Evolutionary conservation across 2,888 invertebrate species (phyloP).

Genomic region (Gari tellinella): DNA sequence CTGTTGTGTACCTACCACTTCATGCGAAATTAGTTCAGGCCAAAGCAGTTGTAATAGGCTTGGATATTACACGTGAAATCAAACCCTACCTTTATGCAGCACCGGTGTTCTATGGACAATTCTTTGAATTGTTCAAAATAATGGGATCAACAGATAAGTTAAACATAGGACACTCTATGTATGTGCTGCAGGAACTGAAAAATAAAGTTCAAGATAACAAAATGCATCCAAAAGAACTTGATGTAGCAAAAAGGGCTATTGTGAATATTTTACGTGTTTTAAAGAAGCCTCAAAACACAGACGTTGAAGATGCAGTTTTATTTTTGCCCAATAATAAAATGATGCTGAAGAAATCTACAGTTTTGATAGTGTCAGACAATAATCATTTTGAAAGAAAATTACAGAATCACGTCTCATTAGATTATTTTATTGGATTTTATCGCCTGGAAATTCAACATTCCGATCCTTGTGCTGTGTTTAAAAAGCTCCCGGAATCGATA

Average conservation of each 20-base stretch:
- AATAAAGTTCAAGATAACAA: conserved; percentile 8
- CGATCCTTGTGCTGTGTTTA: conserved; percentile 15
- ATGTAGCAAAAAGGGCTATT: conserved; percentile 11
- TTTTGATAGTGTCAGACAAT: conserved; percentile 29
- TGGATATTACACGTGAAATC: conserved; percentile 11
- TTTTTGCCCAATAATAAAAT: conserved; percentile 7
- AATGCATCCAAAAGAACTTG: conserved; percentile 15
- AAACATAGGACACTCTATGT: conserved; percentile 22
- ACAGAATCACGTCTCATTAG: conserved; percentile 12
- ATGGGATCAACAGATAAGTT: conserved; percentile 25
- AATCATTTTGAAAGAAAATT: conserved; percentile 19
- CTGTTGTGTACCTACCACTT: conserved; percentile 21
- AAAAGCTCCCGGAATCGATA: conserved; percentile 12
- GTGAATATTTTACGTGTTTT: conserved; percentile 4
- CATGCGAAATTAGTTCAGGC: conserved; percentile 16
- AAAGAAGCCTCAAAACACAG: background rate
- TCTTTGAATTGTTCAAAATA: conserved; percentile 18
- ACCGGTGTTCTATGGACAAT: conserved; percentile 28
- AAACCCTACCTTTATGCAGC: conserved; percentile 32
- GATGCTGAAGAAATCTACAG: conserved; percentile 6
- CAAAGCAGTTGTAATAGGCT: conserved; percentile 17
- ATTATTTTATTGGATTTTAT: conserved; percentile 34
- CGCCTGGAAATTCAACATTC: conserved; percentile 12
- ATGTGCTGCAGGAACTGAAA: conserved; percentile 23
- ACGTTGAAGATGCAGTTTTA: background rate